Base-by-base conservation (phyloP, 2,113 vertebrate genomes). In the Collichthys lucidus region DNA sequence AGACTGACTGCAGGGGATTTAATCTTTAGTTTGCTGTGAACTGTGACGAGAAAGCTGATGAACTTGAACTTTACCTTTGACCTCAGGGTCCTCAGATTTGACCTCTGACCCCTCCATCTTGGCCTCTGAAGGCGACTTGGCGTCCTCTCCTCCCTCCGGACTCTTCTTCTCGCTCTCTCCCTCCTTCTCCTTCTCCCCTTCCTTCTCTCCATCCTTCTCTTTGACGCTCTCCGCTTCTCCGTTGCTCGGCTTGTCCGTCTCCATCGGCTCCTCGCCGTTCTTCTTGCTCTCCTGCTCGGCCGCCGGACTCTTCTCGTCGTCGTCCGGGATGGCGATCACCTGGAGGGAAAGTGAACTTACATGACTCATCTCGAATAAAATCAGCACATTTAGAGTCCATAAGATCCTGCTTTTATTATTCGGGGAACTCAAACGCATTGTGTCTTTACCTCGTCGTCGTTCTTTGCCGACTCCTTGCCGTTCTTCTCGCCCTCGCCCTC, bases 11-110 rank as follows among this genome's bases (percentile, higher is more conserved):
- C n/a, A n/a, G n/a, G n/a, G n/a, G n/a, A n/a, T n/a, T n/a, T n/a
- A n/a, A n/a, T n/a, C n/a, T n/a, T n/a, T n/a, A n/a, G n/a, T n/a
- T n/a, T 26, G 29, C 4, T 31, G 29, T 31, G 29, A 31, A 5
- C 29, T 31, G 26, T 26, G 26, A 31, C 5, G 5, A 31, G 29
- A 31, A 31, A 31, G 29, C 29, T 31, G 4, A 31, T 35, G 31
- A 35, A 35, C 31, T 63, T 35, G 31, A 35, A 35, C 35, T 63
- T 72, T 14, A 90, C 88, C 94, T 96, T 97, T 99, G 90, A 92
- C 87, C 17, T 97, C 97, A 0, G 95, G 64, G 46, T 97, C 96
- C 31, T 96, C 96, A 9, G 93, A 53, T 90, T 97, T 97, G 66
- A 89, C 94, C 82, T 97, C 96, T 0, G 94, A 80, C 16, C 49